These are phyloP conservation scores for Peromyscus nudipes DNA, from an alignment of 2,797 vertebrate genomes.

Conservation along the genomic window DNA sequence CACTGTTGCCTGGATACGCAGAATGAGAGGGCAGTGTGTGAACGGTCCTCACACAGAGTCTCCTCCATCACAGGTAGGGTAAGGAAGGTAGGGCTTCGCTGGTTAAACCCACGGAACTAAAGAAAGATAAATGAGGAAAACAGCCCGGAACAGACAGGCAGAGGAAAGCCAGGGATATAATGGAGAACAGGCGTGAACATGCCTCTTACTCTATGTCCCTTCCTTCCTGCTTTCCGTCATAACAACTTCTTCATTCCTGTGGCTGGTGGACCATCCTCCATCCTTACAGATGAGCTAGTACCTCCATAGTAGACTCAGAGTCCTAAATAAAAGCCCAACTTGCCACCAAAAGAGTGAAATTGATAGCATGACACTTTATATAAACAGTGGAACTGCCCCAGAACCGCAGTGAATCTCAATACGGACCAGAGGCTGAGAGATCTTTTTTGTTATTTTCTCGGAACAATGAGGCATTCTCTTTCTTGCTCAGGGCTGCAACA, in stretches of 20 bases:
- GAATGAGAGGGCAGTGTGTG: not conserved
- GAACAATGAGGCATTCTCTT: not conserved
- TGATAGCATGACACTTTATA: not conserved
- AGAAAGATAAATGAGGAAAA: not conserved
- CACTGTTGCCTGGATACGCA: not conserved
- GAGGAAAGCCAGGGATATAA: not conserved
- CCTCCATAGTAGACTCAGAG: not conserved
- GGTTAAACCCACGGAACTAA: not conserved
- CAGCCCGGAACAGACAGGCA: not conserved
- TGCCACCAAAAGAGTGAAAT: constrained; percentile 28
- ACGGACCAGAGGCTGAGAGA: not conserved
- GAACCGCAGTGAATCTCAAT: not conserved
- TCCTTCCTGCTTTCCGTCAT: not conserved
- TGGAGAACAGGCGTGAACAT: not conserved
- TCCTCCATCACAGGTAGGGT: not conserved
- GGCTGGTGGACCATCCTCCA: not conserved
- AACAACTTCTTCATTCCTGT: not conserved
- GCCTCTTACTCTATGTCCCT: not conserved
- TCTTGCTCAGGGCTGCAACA: not conserved
- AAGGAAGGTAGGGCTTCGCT: not conserved
- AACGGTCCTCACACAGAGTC: not conserved
- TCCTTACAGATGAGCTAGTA: not conserved
- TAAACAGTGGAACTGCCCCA: not conserved
- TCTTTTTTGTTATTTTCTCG: not conserved
- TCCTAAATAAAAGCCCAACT: constrained; percentile 8